Evolutionary conservation across 2,888 invertebrate species (phyloP).

Genomic region (Rugalucina vietnamica): DNA sequence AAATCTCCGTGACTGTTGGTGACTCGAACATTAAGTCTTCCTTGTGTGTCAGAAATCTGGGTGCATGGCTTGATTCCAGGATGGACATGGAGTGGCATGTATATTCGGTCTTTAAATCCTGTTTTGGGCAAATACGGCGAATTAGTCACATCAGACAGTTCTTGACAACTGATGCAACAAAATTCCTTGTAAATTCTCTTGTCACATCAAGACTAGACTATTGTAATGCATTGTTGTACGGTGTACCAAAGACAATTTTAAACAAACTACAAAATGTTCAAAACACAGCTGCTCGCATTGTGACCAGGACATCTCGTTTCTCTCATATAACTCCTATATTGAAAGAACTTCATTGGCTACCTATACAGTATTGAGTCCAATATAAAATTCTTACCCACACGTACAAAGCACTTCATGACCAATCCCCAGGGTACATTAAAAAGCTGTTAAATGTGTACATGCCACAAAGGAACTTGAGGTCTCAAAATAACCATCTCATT

Average conservation of each 20-base stretch:
- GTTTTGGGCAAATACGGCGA: slow-evolving; percentile 30
- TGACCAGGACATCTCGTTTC: slow-evolving; percentile 13
- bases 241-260: slow-evolving; percentile 16
- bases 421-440: slow-evolving; percentile 27
- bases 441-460: slow-evolving; percentile 14
- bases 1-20: slow-evolving; percentile 10
- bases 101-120: slow-evolving; percentile 28
- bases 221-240: slow-evolving; percentile 24
- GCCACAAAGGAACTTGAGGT: slow-evolving; percentile 20
- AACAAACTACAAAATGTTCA: slow-evolving; percentile 25
- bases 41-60: slow-evolving; percentile 36
- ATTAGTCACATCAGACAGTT: slow-evolving; percentile 40
- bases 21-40: slow-evolving; percentile 15
- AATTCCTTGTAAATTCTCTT: slow-evolving; percentile 29
- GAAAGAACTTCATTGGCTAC: slow-evolving; percentile 44
- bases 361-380: slow-evolving; percentile 24
- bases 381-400: slow-evolving; percentile 30
- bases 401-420: slow-evolving; percentile 32
- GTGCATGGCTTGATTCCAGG: slow-evolving; percentile 31
- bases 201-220: slow-evolving; percentile 37
- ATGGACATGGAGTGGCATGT: slow-evolving; percentile 50
- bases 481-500: slow-evolving; percentile 6
- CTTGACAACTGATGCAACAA: slow-evolving; percentile 27
- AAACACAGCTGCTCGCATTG: slow-evolving; percentile 22
- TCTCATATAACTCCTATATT: slow-evolving; percentile 30